Evolutionary conservation across 2,113 vertebrate genomes (phyloP), one percentile per base, ranked within the genome.

Genomic region (Rhegmatorhina hoffmannsi): DNA sequence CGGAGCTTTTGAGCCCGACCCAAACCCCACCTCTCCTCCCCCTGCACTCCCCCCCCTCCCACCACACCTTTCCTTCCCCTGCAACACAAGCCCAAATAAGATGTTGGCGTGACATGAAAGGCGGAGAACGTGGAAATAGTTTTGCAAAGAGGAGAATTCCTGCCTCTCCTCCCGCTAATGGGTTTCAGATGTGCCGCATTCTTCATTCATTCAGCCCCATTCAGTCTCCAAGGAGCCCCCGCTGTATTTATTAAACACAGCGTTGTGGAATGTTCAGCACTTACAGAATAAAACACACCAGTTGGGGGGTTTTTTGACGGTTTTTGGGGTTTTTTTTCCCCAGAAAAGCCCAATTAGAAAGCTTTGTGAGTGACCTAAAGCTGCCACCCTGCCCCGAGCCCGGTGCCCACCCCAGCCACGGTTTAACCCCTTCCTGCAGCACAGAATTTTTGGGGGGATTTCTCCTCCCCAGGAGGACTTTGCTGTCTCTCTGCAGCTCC

Each of bases 181-280:
- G 98, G 94, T 98, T 98, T 98, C 98, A 98, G 98, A 98, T 98
- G 98, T 98, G 93, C 79, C 81, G 75, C 97, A 97, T 97, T 96
- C 98, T 98, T 98, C 98, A 98, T 98, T 98, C 97, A 98, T 98
- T 98, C 98, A 91, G 97, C 97, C 97, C 95, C 96, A 95, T 80
- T 95, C 97, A 97, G 98, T 98, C 98, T 98, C 98, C 97, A 98
- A 98, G 98, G 97, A 98, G 98, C 96, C 98, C 98, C 96, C 66
- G 96, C 92, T 96, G 97, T 98, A 98, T 98, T 97, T 97, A 97
- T 96, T 95, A 97, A 87, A 97, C 95, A 92, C 79, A 97, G 96
- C 95, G 96, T 96, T 96, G 92, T 97, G 97, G 70, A 95, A 93
- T 97, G 95, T 96, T 95, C 92, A 93, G 92, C 90, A 78, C 90